A percentile compares a stretch with the other conserved stretches of the same genome.
Conservation (phyloP, 2,797 vertebrate genomes). For the Acanthopagrus latus region DNA sequence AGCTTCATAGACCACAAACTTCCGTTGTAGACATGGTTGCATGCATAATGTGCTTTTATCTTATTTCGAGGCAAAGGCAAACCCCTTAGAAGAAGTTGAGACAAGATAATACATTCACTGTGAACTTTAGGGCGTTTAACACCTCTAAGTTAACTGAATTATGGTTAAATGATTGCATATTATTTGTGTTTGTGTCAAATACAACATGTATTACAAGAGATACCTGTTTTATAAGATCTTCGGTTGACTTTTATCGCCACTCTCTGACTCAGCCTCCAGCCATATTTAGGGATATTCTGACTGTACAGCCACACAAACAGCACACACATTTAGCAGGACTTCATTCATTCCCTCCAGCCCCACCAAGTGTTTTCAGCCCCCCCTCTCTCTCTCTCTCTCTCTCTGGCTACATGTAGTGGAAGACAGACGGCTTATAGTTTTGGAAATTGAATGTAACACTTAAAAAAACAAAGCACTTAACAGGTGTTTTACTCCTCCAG, state of each 20-base stretch:
- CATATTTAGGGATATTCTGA: neutral
- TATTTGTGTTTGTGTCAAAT: neutral
- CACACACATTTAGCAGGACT: neutral
- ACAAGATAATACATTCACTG: neutral
- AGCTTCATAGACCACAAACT: neutral
- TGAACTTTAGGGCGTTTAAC: neutral
- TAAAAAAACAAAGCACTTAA: neutral
- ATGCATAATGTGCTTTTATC: neutral
- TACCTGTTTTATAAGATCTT: neutral
- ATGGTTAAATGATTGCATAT: neutral
- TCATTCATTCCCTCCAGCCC: slow-evolving; percentile 20
- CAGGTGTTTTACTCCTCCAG: neutral
- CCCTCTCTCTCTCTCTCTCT: slow-evolving; percentile 72
- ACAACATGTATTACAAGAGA: neutral
- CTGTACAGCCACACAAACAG: neutral
- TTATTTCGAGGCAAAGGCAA: neutral
- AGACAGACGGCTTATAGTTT: slow-evolving; percentile 64
- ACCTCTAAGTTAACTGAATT: no score
- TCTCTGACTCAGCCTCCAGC: neutral
- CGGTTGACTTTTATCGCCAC: no score
- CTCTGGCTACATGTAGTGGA: slow-evolving; percentile 64
- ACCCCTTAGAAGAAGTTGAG: neutral
- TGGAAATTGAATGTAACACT: slow-evolving; percentile 11
- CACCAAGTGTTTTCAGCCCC: slow-evolving; percentile 38
- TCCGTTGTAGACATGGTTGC: neutral